Evolutionary conservation across 2,888 invertebrate species (phyloP).

Genomic region (Vesta saturnalis): DNA sequence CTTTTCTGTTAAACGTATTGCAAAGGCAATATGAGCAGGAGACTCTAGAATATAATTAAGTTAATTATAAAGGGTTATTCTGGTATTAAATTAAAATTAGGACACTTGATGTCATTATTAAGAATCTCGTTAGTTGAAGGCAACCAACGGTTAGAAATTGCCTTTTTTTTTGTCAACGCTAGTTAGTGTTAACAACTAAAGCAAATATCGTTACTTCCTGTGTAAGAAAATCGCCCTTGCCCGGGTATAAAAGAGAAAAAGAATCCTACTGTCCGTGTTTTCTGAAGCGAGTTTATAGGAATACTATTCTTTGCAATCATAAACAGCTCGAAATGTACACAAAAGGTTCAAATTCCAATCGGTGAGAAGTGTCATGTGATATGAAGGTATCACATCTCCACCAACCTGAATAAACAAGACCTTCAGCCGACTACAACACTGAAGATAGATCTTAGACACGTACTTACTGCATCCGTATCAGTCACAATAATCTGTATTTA

Average conservation of each 20-base stretch:
- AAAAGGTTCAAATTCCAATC: conserved; percentile 44
- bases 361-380: conserved; percentile 46
- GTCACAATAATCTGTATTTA: conserved; percentile 51
- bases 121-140: neutral
- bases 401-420: conserved; percentile 47
- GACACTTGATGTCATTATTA: neutral
- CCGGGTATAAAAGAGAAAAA: conserved; percentile 10
- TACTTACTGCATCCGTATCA: conserved; percentile 48
- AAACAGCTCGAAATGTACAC: conserved; percentile 24
- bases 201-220: conserved; percentile 23
- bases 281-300: conserved; percentile 5
- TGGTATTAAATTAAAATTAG: conserved; percentile 4
- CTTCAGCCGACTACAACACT: conserved; percentile 41
- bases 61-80: neutral
- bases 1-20: too few species aligned
- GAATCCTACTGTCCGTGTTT: conserved; percentile 13
- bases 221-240: conserved; percentile 9
- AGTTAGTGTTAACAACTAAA: conserved; percentile 16
- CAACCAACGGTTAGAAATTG: neutral
- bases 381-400: conserved; percentile 39
- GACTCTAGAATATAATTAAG: too few species aligned
- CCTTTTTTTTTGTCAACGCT: neutral
- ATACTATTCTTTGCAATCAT: conserved; percentile 24
- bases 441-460: conserved; percentile 46
- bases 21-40: too few species aligned